These are phyloP conservation scores for Himalopsyche anomala DNA, from an alignment of 2,888 invertebrate species.

Conservation along the genomic window DNA sequence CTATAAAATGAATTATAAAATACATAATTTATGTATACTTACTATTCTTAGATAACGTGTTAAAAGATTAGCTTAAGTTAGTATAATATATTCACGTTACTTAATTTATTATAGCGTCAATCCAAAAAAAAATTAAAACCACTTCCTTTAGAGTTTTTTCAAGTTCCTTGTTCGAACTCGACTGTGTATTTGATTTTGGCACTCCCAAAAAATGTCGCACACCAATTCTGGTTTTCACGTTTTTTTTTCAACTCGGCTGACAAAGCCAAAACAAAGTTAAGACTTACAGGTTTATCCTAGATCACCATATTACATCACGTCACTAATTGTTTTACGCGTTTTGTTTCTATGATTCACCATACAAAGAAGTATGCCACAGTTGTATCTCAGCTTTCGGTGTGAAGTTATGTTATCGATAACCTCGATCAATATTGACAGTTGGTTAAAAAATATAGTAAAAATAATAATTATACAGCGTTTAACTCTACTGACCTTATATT, in stretches of 20 bases:
- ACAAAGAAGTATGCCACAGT: not conserved
- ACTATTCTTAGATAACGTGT: not conserved
- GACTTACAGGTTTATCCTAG: conserved; percentile 2
- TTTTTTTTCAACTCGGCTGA: not conserved
- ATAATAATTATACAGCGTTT: not conserved
- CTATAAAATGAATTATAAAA: not conserved
- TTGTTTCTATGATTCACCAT: conserved; percentile 4
- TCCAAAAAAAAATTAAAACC: not conserved
- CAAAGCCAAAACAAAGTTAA: not conserved
- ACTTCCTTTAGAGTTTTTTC: conserved; percentile 12
- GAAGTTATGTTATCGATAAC: not conserved
- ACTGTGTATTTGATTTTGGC: not conserved
- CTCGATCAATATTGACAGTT: conserved; percentile 5
- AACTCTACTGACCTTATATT: not conserved
- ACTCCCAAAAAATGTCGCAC: conserved; percentile 12
- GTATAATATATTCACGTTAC: conserved; percentile 16
- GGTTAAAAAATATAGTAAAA: not conserved
- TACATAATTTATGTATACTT: not conserved
- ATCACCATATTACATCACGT: conserved; percentile 16
- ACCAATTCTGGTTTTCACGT: conserved; percentile 18
- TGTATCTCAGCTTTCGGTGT: not conserved
- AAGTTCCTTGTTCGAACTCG: not conserved
- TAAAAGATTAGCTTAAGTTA: not conserved
- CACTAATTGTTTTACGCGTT: not conserved
- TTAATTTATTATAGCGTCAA: not conserved